Base-by-base conservation (phyloP, 2,888 invertebrate genomes). In the Tinea trinotella region DNA sequence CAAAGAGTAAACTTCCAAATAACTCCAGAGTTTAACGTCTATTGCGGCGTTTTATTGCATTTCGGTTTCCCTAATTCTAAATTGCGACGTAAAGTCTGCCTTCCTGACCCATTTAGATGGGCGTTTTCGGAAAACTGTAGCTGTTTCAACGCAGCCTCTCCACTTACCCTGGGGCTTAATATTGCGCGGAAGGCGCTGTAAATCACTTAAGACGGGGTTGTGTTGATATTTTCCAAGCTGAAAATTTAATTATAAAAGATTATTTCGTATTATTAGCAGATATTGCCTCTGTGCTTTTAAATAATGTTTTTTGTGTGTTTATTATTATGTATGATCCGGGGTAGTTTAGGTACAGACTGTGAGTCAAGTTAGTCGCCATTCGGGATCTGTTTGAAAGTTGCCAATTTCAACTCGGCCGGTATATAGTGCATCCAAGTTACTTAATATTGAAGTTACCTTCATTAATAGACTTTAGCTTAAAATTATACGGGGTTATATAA, bases 81-180 rank as follows among this genome's bases (percentile, higher is more conserved):
- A 76, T 71, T 71, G 73, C 71, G 69, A 66, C 76, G 75, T 82
- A 84, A 84, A 84, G 80, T 82, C 83, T 78, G 76, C 72, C 78
- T 83, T 83, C 82, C 84, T 84, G 84, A 85, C 85, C 85, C 82
- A 84, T 81, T 84, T 84, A 78, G 72, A 60, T 61, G 74, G 74
- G 76, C 65, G 71, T 75, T 68, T 40, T 40, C 12, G 13, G 30
- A 40, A 20, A 20, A 35, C 35, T 22, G 53, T 56, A 49, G 40
- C 54, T 53, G 52, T 20, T 35, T 56, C 60, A 59, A 52, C 56
- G 54, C 57, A 66, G 58, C 59, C 65, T 67, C 61, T 67, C 65
- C 19, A 19, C 18, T 46, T 46, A 46, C 46, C 46, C 46, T 19
- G 10, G 15, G 46, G 46, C 46, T 46, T 46, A 46, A 46, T 46